phyloP scores from a whole-genome alignment of 2,888 invertebrate genomes.

The Ophioninae sp. region DNA sequence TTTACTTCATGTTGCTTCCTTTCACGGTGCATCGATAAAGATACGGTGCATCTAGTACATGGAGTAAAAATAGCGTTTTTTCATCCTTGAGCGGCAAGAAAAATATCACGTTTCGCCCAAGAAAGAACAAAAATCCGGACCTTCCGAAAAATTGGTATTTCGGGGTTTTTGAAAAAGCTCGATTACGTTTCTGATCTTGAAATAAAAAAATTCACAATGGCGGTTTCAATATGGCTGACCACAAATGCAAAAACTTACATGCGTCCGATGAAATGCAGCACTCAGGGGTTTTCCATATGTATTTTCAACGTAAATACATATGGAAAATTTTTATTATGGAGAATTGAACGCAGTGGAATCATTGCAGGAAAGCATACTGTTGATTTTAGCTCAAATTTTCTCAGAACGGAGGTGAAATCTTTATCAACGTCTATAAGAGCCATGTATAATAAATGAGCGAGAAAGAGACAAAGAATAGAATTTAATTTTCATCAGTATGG shows the following conservation, averaged over 20 bases:
- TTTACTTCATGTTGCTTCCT: not conserved
- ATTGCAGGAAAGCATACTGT: constrained; percentile 13
- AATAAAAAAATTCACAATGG: no score
- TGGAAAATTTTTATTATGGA: constrained; percentile 1
- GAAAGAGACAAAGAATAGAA: constrained; percentile 15
- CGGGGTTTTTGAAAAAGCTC: no score
- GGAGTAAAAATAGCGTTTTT: not conserved
- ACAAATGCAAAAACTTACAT: no score
- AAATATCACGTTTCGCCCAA: no score
- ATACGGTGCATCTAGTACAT: not conserved
- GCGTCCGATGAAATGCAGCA: no score
- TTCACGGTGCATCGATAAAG: not conserved
- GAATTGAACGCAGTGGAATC: constrained; percentile 22
- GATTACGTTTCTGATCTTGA: no score
- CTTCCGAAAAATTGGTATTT: no score
- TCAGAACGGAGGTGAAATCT: constrained; percentile 28
- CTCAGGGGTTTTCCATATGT: no score
- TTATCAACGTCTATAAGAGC: not conserved
- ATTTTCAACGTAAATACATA: not conserved
- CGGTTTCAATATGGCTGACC: no score
- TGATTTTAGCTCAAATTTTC: constrained; percentile 26
- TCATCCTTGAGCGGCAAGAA: no score
- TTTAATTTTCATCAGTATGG: constrained; percentile 44
- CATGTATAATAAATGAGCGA: not conserved
- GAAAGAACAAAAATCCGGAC: no score